A percentile compares a stretch with the other conserved stretches of the same genome.
Conservation (phyloP, 2,888 invertebrate species). For the Chrysomela aeneicollis region DNA sequence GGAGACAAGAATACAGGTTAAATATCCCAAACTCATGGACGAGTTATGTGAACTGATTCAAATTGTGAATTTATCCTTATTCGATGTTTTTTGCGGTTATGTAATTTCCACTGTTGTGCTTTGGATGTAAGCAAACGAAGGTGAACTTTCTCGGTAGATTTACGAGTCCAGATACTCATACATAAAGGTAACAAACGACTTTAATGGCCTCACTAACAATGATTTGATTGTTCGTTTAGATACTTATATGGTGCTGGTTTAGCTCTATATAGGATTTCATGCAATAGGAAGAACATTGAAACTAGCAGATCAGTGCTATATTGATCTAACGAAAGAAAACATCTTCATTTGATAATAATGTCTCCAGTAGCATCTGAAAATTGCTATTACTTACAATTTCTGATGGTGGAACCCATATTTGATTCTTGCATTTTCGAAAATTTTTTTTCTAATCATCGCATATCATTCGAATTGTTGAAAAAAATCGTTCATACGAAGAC, state of each 20-base stretch:
- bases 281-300: no score
- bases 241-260: not conserved
- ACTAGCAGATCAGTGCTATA: no score
- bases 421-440: no score
- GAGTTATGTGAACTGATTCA: not conserved
- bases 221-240: conserved; percentile 7
- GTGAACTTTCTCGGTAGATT: conserved; percentile 14
- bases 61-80: conserved; percentile 12
- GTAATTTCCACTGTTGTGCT: not conserved
- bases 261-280: no score
- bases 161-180: conserved; percentile 12
- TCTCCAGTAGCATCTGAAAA: no score
- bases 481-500: no score
- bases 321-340: no score
- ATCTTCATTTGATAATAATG: no score
- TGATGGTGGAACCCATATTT: no score
- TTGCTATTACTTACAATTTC: no score
- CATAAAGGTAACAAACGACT: conserved; percentile 8
- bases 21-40: not conserved
- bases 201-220: conserved; percentile 17
- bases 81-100: not conserved
- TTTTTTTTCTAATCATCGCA: no score
- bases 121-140: not conserved
- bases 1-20: not conserved
- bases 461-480: no score